Conservation (phyloP, 2,113 vertebrate species). For the Chunga burmeisteri region DNA sequence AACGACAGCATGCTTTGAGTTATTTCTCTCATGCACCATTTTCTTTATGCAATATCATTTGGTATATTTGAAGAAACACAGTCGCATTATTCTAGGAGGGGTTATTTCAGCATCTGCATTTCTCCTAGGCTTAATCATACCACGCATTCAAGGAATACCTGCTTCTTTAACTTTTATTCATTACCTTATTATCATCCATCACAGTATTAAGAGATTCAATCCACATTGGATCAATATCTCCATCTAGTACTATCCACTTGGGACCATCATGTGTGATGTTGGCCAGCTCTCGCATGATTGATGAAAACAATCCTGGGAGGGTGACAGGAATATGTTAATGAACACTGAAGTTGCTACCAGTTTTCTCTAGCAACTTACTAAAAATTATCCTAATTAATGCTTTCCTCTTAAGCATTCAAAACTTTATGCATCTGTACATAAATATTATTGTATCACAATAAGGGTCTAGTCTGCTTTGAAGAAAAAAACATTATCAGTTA, state of each 20-base stretch:
- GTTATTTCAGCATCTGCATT: neutral
- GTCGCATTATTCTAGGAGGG: neutral
- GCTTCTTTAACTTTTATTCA: neutral
- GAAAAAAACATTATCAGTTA: neutral
- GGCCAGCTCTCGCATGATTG: conserved; percentile 91
- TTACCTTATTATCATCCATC: conserved; percentile 99
- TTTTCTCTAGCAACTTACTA: neutral
- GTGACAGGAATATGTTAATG: neutral
- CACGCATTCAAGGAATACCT: neutral
- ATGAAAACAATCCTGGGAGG: conserved; percentile 88
- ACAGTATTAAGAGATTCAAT: conserved; percentile 98
- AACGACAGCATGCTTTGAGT: neutral
- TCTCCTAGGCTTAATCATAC: neutral
- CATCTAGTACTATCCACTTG: conserved; percentile 97
- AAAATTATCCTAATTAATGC: neutral
- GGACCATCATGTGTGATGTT: conserved; percentile 87
- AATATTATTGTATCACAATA: neutral
- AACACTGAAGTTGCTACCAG: neutral
- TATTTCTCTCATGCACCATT: neutral
- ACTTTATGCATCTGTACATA: neutral
- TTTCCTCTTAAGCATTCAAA: neutral
- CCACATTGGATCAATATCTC: conserved; percentile 99
- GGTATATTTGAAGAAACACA: neutral
- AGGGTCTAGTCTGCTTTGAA: neutral
- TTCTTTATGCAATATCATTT: neutral